These are phyloP conservation scores for Drosophila kurseongensis DNA, from an alignment of 1,140 invertebrate genomes.

Conservation along the genomic window DNA sequence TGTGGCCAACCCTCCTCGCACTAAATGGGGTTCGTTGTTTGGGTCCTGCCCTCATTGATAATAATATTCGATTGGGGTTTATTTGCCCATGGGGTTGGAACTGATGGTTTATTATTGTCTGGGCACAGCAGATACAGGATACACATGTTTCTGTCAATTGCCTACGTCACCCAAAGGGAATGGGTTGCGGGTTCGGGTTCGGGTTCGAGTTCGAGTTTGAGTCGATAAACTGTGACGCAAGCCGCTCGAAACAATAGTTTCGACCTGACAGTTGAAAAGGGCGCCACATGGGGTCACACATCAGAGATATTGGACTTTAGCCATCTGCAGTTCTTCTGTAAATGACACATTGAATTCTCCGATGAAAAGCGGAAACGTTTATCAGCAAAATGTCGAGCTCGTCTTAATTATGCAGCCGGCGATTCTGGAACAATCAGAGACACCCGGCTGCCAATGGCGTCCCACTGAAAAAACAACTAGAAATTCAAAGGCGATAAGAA, in stretches of 20 bases:
- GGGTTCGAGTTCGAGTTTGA: background rate
- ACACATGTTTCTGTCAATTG: conserved; percentile 52
- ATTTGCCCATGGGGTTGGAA: conserved; percentile 72
- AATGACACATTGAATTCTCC: conserved; percentile 25
- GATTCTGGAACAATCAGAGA: conserved; percentile 26
- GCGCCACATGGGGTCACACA: conserved; percentile 41
- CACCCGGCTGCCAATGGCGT: conserved; percentile 20
- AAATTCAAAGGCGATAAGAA: conserved; percentile 35
- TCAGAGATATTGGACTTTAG: conserved; percentile 26
- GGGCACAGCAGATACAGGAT: conserved; percentile 46
- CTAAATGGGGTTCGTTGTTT: conserved; percentile 54
- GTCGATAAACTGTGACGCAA: conserved; percentile 66
- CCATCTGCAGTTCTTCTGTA: conserved; percentile 29
- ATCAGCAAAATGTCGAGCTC: conserved; percentile 32
- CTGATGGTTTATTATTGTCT: conserved; percentile 81
- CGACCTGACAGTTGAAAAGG: conserved; percentile 46
- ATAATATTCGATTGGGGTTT: conserved; percentile 82
- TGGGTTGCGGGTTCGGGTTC: conserved; percentile 1
- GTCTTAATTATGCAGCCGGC: conserved; percentile 40
- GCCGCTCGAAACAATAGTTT: conserved; percentile 36
- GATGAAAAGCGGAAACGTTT: conserved; percentile 44
- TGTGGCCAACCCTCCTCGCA: conserved; percentile 69
- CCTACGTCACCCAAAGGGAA: conserved; percentile 44
- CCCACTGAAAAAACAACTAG: conserved; percentile 14
- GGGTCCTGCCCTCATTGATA: conserved; percentile 66